phyloP scores from a whole-genome alignment of 2,797 vertebrate genomes.

The Australoheros facetus region DNA sequence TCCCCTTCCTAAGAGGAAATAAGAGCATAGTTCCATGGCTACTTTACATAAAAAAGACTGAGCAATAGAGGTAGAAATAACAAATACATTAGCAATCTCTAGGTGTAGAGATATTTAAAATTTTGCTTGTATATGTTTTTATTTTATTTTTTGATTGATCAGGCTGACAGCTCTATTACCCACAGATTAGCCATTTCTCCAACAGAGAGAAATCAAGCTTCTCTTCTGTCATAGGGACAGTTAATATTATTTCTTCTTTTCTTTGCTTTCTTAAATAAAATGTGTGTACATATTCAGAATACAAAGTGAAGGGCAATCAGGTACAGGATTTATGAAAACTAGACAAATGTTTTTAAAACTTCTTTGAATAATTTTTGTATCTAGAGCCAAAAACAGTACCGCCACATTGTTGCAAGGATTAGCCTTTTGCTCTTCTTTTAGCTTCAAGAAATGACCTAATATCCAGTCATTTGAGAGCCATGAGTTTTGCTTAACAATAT shows the following conservation, averaged over 20 bases:
- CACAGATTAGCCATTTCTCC: too few relatives aligned
- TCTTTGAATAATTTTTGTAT: background rate
- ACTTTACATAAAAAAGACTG: background rate
- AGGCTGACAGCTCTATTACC: background rate
- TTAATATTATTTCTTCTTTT: background rate
- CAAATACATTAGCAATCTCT: background rate
- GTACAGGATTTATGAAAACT: background rate
- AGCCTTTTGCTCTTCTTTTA: conserved; percentile 16
- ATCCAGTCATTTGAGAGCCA: conserved; percentile 70
- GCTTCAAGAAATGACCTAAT: conserved; percentile 49
- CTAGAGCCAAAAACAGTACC: background rate
- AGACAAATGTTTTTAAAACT: background rate
- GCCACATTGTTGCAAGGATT: conserved; percentile 2
- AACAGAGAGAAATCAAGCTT: background rate
- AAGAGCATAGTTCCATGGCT: background rate
- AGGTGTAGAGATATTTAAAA: background rate
- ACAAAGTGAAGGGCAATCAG: background rate
- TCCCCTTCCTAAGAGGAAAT: background rate
- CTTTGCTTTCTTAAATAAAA: background rate
- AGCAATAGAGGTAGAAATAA: background rate
- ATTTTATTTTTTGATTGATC: background rate
- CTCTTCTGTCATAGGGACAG: background rate
- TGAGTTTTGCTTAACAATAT: conserved; percentile 66
- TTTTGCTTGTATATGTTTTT: background rate
- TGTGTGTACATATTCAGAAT: background rate